Percentiles rank a stretch among this genome's conserved stretches.
Evolutionary conservation across 2,888 invertebrate genomes (phyloP).

Genomic region (Habroteleia sp.): DNA sequence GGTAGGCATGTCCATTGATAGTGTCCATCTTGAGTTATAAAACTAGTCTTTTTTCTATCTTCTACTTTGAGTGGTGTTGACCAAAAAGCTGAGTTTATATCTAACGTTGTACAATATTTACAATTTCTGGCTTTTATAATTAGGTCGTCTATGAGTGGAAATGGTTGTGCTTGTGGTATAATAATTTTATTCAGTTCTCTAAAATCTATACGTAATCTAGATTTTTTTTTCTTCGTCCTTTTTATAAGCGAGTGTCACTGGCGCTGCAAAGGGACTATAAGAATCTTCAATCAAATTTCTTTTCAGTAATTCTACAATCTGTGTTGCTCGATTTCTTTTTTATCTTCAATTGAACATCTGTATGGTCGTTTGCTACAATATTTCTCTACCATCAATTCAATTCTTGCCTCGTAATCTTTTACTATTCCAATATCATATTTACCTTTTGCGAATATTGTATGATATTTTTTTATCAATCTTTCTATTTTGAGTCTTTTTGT

Average conservation of each 20-base stretch:
- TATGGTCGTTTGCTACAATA: slow-evolving; percentile 64
- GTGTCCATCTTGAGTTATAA: slow-evolving; percentile 36
- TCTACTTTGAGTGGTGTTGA: slow-evolving; percentile 59
- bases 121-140: slow-evolving; percentile 5
- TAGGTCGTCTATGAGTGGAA: slow-evolving; percentile 1
- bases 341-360: slow-evolving; percentile 63
- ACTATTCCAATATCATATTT: slow-evolving; percentile 67
- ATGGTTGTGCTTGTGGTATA: slow-evolving; percentile 7
- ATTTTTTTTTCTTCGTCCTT: slow-evolving; percentile 64
- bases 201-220: slow-evolving; percentile 65
- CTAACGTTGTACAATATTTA: slow-evolving; percentile 41
- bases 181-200: slow-evolving; percentile 64
- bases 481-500: slow-evolving; percentile 50
- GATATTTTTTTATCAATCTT: slow-evolving; percentile 64
- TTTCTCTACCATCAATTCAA: slow-evolving; percentile 61
- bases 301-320: slow-evolving; percentile 63
- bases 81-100: slow-evolving; percentile 69
- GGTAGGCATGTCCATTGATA: slow-evolving; percentile 52
- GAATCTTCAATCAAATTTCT: slow-evolving; percentile 66
- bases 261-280: slow-evolving; percentile 49
- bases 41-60: slow-evolving; percentile 62
- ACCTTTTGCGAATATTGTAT: slow-evolving; percentile 64
- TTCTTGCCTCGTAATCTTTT: slow-evolving; percentile 62
- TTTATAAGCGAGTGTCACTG: slow-evolving; percentile 64
- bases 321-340: slow-evolving; percentile 67